These are phyloP conservation scores for Temnothorax curvispinosus DNA, from an alignment of 1,140 invertebrate genomes.

Conservation along the genomic window DNA sequence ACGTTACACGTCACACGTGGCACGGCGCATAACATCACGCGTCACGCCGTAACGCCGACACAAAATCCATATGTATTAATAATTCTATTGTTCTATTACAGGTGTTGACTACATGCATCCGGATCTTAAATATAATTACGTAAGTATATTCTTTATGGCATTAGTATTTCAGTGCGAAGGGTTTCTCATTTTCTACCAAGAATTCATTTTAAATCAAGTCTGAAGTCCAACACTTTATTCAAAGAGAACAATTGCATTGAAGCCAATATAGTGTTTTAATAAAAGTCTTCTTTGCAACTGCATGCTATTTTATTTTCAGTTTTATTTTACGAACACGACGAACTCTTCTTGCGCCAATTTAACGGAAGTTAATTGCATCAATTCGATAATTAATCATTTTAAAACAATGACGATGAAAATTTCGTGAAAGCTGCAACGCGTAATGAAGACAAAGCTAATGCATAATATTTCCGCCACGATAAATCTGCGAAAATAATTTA, in stretches of 20 bases:
- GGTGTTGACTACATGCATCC: constrained; percentile 99
- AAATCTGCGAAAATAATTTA: constrained; percentile 2
- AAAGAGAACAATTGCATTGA: not conserved
- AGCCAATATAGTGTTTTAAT: not conserved
- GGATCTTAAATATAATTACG: constrained; percentile 98
- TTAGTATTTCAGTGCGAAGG: not conserved
- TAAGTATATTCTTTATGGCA: constrained; percentile 88
- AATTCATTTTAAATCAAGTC: not conserved
- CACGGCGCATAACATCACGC: not conserved
- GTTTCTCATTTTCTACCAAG: not conserved
- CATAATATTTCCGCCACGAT: not conserved
- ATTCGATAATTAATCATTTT: not conserved
- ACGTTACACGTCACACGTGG: not conserved
- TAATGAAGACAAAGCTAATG: not conserved
- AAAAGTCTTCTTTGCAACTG: not conserved
- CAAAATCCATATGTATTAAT: not conserved
- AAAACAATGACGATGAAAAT: not conserved
- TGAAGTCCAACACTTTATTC: not conserved
- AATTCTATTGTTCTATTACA: constrained; percentile 86
- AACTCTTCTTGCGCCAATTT: not conserved
- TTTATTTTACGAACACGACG: not conserved
- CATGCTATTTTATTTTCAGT: not conserved
- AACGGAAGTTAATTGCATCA: not conserved
- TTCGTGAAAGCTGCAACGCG: not conserved
- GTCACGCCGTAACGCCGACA: not conserved